Base-by-base conservation (phyloP, 2,797 vertebrate genomes). In the Sebastes hubbsi region DNA sequence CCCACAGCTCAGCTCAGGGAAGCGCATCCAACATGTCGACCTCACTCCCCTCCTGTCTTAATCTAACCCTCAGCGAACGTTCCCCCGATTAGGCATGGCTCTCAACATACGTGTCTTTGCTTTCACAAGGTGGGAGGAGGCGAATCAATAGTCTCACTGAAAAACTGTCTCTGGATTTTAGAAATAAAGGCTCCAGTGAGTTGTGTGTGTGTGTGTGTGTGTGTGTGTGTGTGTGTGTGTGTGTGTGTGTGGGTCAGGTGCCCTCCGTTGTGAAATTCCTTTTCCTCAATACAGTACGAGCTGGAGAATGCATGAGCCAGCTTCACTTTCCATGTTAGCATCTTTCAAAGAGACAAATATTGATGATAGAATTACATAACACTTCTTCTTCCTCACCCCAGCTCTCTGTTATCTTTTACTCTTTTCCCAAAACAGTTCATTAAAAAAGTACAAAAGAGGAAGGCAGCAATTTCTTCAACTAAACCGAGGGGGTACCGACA, bases 361-460 rank as follows among this genome's bases (percentile, higher is more conserved):
- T 73, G 80, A 79, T 67, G 72, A 72, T 61, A 71, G 73, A 73
- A 66, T 87, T 82, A 69, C 65, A n/a, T 49, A 88, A 84, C 38
- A 3, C 32, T 18, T 74, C 72, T 69, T 78, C 27, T 76, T 85
- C 56, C 54, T 78, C 73, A 74, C 60, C 76, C 25, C 3, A 13
- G 62, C 62, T 78, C 38, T 60, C 13, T 81, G 60, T 80, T 84
- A 78, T 87, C 61, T 82, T 65, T 78, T 12, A 29, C 34, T 72
- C 78, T 83, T 90, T 81, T 89, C 89, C 85, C 87, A 80, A 86
- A 91, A 84, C 84, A 78, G 75, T 85, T 89, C 75, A 88, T 92
- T 92, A 86, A 89, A 92, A 82, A 80, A 84, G 77, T 69, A 74
- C 77, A 82, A 83, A 73, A 77, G 82, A 81, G 68, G 66, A 78